Base-by-base conservation (phyloP, 2,888 invertebrate genomes). In the Camponotus fellah region DNA sequence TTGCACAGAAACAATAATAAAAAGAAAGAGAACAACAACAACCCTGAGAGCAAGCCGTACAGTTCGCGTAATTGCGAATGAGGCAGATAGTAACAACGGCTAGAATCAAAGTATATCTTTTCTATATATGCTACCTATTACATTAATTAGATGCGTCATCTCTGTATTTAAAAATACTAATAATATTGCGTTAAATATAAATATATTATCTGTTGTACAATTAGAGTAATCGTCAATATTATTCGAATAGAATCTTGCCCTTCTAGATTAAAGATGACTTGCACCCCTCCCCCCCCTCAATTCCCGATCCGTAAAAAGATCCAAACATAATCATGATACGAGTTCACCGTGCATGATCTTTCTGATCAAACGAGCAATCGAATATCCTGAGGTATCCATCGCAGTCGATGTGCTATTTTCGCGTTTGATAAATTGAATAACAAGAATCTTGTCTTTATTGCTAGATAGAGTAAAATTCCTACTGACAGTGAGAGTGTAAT, bases 391-490 rank as follows among this genome's bases (percentile, higher is more conserved):
- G 95, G 94, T 98, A 98, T 85, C 98, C 98, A 85, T 99, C 99
- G 93, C 99, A 99, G 96, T 99, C 99, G 93, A 99, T 99, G 95
- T 98, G 99, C 95, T 99, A 99, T 99, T 99, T 94, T 99, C 99
- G 94, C 99, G 99, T 95, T 99, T 99, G 5, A 98, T 97, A 96
- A 99, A 99, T 95, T 99, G 99, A 81, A 99, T 95, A 21, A 99
- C 99, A 82, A 99, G 95, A 64, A 97, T 96, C 94, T 99, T 99
- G 92, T 97, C 98, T 93, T 98, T 97, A 93, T 99, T 99, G 92
- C 97, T 96, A 96, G 99, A 99, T 0, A 98, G 97, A 88, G 97
- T 96, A 95, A 99, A 99, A 95, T 99, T 99, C 87, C 96, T 96
- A 26, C 26, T 26, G 26, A 26, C 26, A 68, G 99, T 99, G 21